Conservation (phyloP, 2,888 invertebrate species). For the Keiferia lycopersicella region DNA sequence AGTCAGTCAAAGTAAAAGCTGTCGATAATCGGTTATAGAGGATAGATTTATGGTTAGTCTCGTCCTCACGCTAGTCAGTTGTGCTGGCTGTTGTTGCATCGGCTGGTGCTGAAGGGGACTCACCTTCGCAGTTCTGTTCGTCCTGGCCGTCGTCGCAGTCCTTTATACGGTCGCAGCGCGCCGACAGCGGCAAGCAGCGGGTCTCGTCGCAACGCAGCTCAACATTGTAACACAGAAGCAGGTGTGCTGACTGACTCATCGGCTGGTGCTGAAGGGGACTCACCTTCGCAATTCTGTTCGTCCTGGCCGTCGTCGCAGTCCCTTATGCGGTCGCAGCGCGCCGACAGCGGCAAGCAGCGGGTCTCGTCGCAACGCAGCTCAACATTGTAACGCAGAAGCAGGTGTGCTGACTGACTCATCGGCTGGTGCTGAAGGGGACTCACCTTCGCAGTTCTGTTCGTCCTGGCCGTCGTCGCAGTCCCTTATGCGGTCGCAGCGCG, state of each 20-base stretch:
- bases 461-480: slow-evolving; percentile 87
- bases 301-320: slow-evolving; percentile 87
- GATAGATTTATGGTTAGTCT: no score
- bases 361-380: slow-evolving; percentile 81
- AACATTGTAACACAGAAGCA: no score
- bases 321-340: slow-evolving; percentile 80
- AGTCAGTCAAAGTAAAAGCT: no score
- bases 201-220: slow-evolving; percentile 81
- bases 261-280: not conserved
- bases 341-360: slow-evolving; percentile 79
- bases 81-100: no score
- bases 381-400: no score
- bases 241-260: no score
- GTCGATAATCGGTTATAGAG: no score
- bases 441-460: slow-evolving; percentile 81
- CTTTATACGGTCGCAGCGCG: slow-evolving; percentile 79
- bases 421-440: not conserved
- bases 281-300: slow-evolving; percentile 81
- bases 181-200: slow-evolving; percentile 79
- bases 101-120: not conserved
- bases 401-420: no score
- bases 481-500: slow-evolving; percentile 80
- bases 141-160: slow-evolving; percentile 87
- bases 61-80: no score
- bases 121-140: slow-evolving; percentile 81